Evolutionary conservation across 2,888 invertebrate species (phyloP).

Genomic region (Empis stercorea): DNA sequence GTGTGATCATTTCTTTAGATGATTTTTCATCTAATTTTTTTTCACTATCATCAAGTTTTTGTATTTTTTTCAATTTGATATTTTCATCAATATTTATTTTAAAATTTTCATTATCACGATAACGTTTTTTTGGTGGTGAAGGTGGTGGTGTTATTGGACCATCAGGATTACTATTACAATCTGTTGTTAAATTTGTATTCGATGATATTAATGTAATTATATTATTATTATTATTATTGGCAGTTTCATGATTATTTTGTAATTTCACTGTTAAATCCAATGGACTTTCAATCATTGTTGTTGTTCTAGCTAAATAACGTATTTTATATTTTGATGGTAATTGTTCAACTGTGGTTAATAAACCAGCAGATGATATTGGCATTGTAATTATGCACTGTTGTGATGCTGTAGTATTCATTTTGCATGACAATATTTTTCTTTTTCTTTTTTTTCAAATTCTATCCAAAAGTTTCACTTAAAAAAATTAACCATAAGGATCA

Average conservation of each 20-base stretch:
- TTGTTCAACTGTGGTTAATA: conserved; percentile 35
- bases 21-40: not conserved
- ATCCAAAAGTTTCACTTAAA: too few relatives aligned
- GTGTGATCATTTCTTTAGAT: not conserved
- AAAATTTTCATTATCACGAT: conserved; percentile 10
- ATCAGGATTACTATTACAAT: not conserved
- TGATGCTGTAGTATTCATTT: too few relatives aligned
- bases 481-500: too few relatives aligned
- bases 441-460: too few relatives aligned
- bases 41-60: not conserved
- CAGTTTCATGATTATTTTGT: conserved; percentile 11
- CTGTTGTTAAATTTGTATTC: not conserved
- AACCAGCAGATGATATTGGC: conserved; percentile 27
- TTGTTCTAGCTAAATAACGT: conserved; percentile 29
- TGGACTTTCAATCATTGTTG: conserved; percentile 39
- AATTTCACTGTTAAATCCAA: conserved; percentile 57
- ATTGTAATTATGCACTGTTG: too few relatives aligned
- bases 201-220: not conserved
- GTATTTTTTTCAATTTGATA: not conserved
- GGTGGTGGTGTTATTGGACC: conserved; percentile 66
- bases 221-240: not conserved
- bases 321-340: conserved; percentile 36
- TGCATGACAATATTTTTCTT: too few relatives aligned
- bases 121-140: conserved; percentile 47
- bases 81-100: not conserved